Percentiles rank a stretch among this genome's conserved stretches.
These are phyloP conservation scores for Heliothis subflexa DNA, from an alignment of 1,140 invertebrate genomes.

Conservation along the genomic window DNA sequence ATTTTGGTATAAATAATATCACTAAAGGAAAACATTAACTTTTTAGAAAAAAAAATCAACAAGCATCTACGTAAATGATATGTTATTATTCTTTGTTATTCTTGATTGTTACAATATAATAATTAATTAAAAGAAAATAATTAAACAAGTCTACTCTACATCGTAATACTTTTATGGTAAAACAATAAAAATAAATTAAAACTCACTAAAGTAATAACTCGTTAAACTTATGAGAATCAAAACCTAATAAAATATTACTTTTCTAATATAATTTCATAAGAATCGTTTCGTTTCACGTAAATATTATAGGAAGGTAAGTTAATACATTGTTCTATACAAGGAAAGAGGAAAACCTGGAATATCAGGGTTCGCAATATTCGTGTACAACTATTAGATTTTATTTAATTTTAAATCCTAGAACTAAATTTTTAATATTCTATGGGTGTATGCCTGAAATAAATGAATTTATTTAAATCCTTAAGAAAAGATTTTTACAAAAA, in stretches of 20 bases:
- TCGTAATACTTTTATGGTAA: conserved; percentile 63
- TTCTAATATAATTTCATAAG: background rate
- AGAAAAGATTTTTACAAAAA: too few species aligned
- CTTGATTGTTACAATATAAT: conserved; percentile 63
- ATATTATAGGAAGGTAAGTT: background rate
- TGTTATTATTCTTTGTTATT: conserved; percentile 75
- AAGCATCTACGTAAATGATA: conserved; percentile 61
- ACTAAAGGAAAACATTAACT: conserved; percentile 40
- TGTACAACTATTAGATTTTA: background rate
- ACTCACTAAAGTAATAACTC: background rate
- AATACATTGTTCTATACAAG: background rate
- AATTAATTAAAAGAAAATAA: conserved; percentile 40
- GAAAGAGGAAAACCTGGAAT: background rate
- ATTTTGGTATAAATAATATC: conserved; percentile 48
- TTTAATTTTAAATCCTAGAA: too few species aligned
- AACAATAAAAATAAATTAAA: conserved; percentile 32
- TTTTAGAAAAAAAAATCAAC: conserved; percentile 38
- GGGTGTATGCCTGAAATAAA: too few species aligned
- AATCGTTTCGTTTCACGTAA: background rate
- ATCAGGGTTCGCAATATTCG: background rate
- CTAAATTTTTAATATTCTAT: too few species aligned
- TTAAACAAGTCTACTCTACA: conserved; percentile 54
- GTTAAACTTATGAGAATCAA: conserved; percentile 48
- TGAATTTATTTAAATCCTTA: too few species aligned
- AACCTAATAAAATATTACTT: conserved; percentile 14